Evolutionary conservation across 2,797 vertebrate species (phyloP), one percentile per base, ranked within the genome.

Genomic region (Anguilla pacifica): DNA sequence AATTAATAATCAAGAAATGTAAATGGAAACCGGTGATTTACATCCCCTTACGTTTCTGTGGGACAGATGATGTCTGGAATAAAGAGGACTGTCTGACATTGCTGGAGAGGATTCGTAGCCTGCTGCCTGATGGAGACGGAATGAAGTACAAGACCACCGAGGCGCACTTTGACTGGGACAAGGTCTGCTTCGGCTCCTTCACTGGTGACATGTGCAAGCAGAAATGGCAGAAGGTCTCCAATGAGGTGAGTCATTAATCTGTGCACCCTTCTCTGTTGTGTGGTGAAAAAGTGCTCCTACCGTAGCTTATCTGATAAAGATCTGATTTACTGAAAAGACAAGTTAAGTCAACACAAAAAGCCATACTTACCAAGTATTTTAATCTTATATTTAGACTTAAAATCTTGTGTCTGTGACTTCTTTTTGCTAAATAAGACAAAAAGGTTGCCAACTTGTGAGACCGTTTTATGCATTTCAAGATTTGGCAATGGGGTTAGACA

Each of bases 81-180:
- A 95, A 96, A 85, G 96, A 97, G 90, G 95, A 97, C 79, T 96
- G 95, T 19, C 92, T 97, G 81, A 94, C 89, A 0, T 91, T 97
- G 86, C 86, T 97, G 93, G 96, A 97, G 89, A 92, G 95, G 91
- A 96, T 97, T n/a, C 94, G 95, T n/a, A 90, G 88, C 84, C 55
- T 94, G 83, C 89, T 97, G 82, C 96, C 96, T 0, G 96, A 96
- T 1, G 89, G 19, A 2, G 96, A 97, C 85, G 85, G 22, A 55
- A 95, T 96, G 96, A 97, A 96, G 85, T 97, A 97, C 64, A 97
- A 97, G 90, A 97, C 96, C 88, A 97, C 96, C 0, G 96, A 97
- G 94, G 96, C 96, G 0, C 96, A 97, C 93, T 96, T 97, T 0
- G 96, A 97, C 93, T 97, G 96, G 96, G 95, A 96, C 13, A 97